A percentile compares a stretch with the other conserved stretches of the same genome.
These are phyloP conservation scores for Serinus canaria DNA, from an alignment of 2,113 vertebrate species.

Conservation along the genomic window DNA sequence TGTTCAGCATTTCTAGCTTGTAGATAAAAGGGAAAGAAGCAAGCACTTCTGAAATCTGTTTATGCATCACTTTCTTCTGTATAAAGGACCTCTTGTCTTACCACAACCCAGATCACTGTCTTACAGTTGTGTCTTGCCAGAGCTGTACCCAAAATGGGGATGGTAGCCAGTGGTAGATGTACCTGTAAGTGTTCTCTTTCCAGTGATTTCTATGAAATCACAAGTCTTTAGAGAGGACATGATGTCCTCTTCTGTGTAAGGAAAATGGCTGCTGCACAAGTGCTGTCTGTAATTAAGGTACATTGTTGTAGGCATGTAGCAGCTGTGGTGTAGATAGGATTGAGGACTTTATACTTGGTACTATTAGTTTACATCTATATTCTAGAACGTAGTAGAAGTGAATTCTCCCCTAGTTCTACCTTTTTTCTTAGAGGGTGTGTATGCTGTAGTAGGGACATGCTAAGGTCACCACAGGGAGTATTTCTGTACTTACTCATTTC, in stretches of 20 bases:
- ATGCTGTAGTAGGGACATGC: background rate
- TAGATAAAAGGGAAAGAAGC: background rate
- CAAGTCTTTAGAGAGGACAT: background rate
- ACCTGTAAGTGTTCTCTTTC: background rate
- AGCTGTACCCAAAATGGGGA: background rate
- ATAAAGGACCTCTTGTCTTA: background rate
- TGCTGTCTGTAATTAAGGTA: background rate
- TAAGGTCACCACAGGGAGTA: background rate
- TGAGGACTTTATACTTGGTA: background rate
- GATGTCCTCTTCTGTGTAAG: background rate
- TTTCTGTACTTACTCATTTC: background rate
- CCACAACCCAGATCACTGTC: background rate
- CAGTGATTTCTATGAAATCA: background rate
- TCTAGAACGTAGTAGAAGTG: rapidly evolving
- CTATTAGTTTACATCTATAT: background rate
- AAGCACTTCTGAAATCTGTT: background rate
- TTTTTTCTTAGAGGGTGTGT: background rate
- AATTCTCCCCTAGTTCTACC: background rate
- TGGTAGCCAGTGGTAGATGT: background rate
- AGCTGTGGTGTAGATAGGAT: background rate
- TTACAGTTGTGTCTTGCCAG: background rate
- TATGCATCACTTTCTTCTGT: background rate
- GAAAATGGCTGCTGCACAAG: background rate
- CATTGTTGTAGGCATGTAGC: background rate
- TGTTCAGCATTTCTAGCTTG: background rate